Evolutionary conservation across 2,113 vertebrate genomes (phyloP).

Genomic region (Bostrychus sinensis): DNA sequence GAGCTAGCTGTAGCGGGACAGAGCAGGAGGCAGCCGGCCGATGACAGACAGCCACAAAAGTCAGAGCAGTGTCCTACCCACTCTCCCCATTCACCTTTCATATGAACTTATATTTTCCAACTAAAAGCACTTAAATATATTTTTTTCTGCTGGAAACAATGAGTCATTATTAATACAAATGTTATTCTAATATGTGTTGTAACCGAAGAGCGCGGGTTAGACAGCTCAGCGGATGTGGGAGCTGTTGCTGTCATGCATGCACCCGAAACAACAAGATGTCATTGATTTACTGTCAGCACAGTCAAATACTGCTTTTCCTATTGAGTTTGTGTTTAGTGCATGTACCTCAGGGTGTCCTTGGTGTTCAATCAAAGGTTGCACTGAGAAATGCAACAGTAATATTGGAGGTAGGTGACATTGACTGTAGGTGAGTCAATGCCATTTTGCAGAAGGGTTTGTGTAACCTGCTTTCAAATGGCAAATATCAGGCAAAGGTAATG

Average conservation of each 20-base stretch:
- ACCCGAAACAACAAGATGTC: constrained; percentile 41
- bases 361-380: not conserved
- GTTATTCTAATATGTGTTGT: constrained; percentile 16
- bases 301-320: not conserved
- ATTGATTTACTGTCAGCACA: constrained; percentile 7
- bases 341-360: not conserved
- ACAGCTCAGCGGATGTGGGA: constrained; percentile 6
- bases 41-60: constrained; percentile 45
- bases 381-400: not conserved
- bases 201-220: not conserved
- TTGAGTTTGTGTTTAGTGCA: not conserved
- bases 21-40: constrained; percentile 44
- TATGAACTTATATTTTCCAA: not conserved
- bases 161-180: constrained; percentile 22
- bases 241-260: constrained; percentile 29
- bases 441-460: not conserved
- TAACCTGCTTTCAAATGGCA: not conserved
- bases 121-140: not conserved
- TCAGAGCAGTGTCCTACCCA: constrained; percentile 8
- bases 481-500: not conserved
- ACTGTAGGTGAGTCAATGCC: constrained; percentile 3
- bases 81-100: not conserved
- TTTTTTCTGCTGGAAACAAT: not conserved
- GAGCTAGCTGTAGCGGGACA: constrained; percentile 71
- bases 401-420: not conserved